phyloP scores from a whole-genome alignment of 2,888 invertebrate species.

The Luperina nickerlii region DNA sequence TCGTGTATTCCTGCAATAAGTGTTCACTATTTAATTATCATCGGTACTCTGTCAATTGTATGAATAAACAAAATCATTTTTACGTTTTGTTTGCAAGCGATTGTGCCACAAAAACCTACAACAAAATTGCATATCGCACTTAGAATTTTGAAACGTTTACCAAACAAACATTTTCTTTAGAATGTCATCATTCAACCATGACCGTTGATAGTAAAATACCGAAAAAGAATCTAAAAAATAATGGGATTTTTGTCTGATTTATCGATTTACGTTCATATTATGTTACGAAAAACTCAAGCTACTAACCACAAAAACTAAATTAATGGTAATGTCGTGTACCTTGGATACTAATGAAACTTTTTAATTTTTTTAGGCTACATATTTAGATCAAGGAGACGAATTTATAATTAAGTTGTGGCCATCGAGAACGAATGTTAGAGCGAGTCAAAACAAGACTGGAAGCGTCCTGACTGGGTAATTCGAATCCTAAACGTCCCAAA shows the following conservation, averaged over 20 bases:
- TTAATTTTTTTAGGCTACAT: slow-evolving; percentile 25
- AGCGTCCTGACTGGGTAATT: not conserved
- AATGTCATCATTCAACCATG: slow-evolving; percentile 52
- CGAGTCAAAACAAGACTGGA: not conserved
- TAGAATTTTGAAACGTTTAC: slow-evolving; percentile 41
- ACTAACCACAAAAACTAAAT: slow-evolving; percentile 41
- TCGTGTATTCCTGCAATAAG: not conserved
- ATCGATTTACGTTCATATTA: slow-evolving; percentile 22
- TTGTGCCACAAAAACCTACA: slow-evolving; percentile 5
- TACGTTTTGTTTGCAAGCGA: not conserved
- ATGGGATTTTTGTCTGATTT: slow-evolving; percentile 24
- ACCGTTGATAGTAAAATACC: not conserved
- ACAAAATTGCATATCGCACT: slow-evolving; percentile 22
- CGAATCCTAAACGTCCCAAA: not conserved
- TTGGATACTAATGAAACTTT: slow-evolving; percentile 30
- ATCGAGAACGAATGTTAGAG: not conserved
- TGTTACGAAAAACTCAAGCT: slow-evolving; percentile 44
- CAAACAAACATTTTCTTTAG: slow-evolving; percentile 19
- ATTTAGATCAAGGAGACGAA: not conserved
- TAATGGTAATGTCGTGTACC: slow-evolving; percentile 26
- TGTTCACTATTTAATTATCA: not conserved
- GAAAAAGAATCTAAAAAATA: slow-evolving; percentile 18
- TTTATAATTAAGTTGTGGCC: too few species aligned
- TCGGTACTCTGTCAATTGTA: not conserved
- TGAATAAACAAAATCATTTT: not conserved